Conservation (phyloP, 2,888 invertebrate species). For the Sturmia bella region DNA sequence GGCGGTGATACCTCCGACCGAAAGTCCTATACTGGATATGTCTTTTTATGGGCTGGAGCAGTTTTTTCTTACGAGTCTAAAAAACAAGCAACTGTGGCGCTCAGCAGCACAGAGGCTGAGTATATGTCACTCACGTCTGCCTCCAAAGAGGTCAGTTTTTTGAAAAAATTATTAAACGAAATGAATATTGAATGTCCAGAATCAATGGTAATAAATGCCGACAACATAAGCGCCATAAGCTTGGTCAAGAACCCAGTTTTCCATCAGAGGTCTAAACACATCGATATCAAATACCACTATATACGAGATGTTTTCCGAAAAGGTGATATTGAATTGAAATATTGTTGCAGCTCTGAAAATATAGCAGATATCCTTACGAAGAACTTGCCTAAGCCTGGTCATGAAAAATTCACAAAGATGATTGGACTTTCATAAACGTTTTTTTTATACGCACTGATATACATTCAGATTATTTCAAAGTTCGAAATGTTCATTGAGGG, state of each 20-base stretch:
- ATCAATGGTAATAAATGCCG: too few species aligned
- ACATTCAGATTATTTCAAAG: too few species aligned
- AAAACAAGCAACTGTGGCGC: constrained; percentile 62
- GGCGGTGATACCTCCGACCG: constrained; percentile 62
- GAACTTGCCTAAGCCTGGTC: neutral
- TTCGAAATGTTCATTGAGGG: too few species aligned
- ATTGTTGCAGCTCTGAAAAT: neutral
- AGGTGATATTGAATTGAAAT: neutral
- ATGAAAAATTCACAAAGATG: neutral
- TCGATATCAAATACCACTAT: neutral
- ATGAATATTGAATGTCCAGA: neutral
- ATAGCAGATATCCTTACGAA: neutral
- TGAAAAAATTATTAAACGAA: constrained; percentile 8
- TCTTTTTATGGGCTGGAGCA: constrained; percentile 58
- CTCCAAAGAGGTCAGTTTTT: constrained; percentile 9
- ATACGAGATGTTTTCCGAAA: constrained; percentile 3
- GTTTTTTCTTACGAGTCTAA: constrained; percentile 62
- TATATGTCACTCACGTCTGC: constrained; percentile 23
- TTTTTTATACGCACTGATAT: too few species aligned
- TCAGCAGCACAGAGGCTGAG: constrained; percentile 63
- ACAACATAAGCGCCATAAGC: neutral
- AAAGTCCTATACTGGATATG: constrained; percentile 68
- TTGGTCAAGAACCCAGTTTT: neutral
- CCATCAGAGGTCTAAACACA: neutral
- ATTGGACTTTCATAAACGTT: too few species aligned